Base-by-base conservation (phyloP, 2,888 invertebrate genomes). In the Himalopsyche anomala region DNA sequence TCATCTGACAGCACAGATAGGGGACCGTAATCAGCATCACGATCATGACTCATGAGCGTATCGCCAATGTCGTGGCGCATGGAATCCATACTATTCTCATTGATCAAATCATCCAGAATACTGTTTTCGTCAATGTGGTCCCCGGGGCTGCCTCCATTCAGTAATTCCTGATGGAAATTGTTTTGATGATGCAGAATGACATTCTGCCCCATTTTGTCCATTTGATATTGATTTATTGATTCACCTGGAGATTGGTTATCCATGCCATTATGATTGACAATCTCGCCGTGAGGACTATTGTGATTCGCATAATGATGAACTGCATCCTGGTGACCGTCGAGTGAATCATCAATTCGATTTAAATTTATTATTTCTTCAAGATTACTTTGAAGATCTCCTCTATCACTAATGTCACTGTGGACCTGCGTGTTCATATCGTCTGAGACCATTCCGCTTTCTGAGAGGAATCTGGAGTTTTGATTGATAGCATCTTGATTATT, bases 81-180 rank as follows among this genome's bases (percentile, higher is more conserved):
- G 15, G 88, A 88, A 54, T 88, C 89, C 84, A 89, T 85, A 74
- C 88, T 88, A 54, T 87, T 88, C 17, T 83, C 86, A 84, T 88
- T 87, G 40, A 89, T 89, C 56, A 89, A 56, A 51, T 89, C 89
- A 79, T 89, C 88, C 8, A 89, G 84, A 54, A 89, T 84, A 83
- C 87, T 87, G 56, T 85, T 87, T 81, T 88, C 88, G 38, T 86
- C 81, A 12, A 87, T 86, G 74, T 87, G 87, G 36, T 87, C 87
- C 4, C 81, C 80, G 8, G 86, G 83, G 42, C 83, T 82, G 54
- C 62, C 62, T 12, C 81, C 45, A n/a, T 74, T 83, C n/a, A 80
- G 89, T 4, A 93, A 90, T 88, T 92, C 93, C 3, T 91, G 92
- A 89, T 92, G 92, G 62, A 92, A 90, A 92, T 92, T 91, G 91